Evolutionary conservation across 2,113 vertebrate species (phyloP).

Genomic region (Aptenodytes patagonicus): DNA sequence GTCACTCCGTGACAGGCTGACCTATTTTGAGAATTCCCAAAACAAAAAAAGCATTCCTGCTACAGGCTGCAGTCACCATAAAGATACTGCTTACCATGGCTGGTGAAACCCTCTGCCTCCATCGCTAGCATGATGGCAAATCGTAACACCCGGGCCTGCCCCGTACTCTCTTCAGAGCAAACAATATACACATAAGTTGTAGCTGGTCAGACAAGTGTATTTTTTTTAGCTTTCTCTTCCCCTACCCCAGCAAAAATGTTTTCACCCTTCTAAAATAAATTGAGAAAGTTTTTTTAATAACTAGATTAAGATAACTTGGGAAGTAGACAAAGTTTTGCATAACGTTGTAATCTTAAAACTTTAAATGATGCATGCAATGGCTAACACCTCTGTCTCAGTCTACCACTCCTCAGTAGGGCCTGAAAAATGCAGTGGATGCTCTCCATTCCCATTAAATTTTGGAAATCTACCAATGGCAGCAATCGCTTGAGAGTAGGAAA

Average conservation of each 20-base stretch:
- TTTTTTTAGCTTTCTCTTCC: neutral
- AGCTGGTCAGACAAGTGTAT: neutral
- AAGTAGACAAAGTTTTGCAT: neutral
- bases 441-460: neutral
- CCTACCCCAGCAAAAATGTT: neutral
- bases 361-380: neutral
- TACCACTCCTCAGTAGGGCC: neutral
- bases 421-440: neutral
- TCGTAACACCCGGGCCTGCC: neutral
- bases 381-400: neutral
- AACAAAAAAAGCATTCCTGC: neutral
- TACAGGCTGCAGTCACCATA: neutral
- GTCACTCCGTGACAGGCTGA: neutral
- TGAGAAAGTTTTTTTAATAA: neutral
- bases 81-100: neutral
- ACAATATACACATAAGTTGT: neutral
- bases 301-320: neutral
- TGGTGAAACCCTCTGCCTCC: neutral
- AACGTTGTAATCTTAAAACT: neutral
- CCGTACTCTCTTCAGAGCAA: neutral
- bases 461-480: neutral
- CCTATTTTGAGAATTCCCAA: constrained; percentile 1
- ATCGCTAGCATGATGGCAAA: neutral
- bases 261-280: neutral
- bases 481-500: neutral